Conservation (phyloP, 2,888 invertebrate genomes). For the Exocentrus adspersus region DNA sequence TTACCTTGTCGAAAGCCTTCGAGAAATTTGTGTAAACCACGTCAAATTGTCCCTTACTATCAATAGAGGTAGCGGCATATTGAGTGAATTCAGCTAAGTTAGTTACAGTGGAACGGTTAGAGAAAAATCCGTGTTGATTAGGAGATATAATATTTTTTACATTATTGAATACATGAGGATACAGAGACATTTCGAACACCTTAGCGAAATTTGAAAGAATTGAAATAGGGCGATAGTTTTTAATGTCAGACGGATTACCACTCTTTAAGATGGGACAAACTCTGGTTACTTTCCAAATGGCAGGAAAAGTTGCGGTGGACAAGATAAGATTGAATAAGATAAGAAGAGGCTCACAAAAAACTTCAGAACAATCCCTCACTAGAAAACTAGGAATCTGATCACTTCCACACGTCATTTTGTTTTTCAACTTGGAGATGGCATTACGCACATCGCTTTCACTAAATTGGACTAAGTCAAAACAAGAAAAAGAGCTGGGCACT, state of each 20-base stretch:
- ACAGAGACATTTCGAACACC: background rate
- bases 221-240: background rate
- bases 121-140: background rate
- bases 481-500: background rate
- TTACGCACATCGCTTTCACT: background rate
- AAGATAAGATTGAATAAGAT: background rate
- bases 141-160: background rate
- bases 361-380: background rate
- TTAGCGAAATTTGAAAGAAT: background rate
- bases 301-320: background rate
- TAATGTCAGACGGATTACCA: background rate
- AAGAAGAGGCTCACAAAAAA: background rate
- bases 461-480: background rate
- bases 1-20: no score
- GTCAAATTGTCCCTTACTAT: no score
- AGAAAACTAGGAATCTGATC: background rate
- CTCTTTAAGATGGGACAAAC: background rate
- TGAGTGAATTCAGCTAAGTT: background rate
- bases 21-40: no score
- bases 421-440: background rate
- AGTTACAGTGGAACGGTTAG: background rate
- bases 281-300: background rate
- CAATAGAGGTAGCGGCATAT: background rate
- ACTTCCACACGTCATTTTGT: background rate
- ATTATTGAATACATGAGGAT: background rate